phyloP scores from a whole-genome alignment of 1,140 invertebrate genomes.

The Rhopalosiphum padi region DNA sequence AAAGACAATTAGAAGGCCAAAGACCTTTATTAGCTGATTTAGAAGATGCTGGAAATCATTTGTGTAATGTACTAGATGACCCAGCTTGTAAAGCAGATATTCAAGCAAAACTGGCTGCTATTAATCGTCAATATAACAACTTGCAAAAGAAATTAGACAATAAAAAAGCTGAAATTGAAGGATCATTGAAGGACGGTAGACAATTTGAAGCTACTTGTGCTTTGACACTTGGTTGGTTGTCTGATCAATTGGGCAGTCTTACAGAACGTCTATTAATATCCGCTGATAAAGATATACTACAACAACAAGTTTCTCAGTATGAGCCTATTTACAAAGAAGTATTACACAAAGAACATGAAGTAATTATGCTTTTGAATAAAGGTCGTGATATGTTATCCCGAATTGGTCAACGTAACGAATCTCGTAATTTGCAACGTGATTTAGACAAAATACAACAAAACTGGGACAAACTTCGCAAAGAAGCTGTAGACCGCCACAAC shows the following conservation, averaged over 20 bases:
- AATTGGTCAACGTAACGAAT: conserved; percentile 65
- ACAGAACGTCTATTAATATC: conserved; percentile 83
- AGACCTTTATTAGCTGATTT: conserved; percentile 85
- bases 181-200: conserved; percentile 76
- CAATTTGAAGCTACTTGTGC: conserved; percentile 87
- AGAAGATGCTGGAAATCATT: conserved; percentile 82
- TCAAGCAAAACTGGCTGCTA: conserved; percentile 81
- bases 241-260: conserved; percentile 77
- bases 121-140: conserved; percentile 83
- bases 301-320: conserved; percentile 86
- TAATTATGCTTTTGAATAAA: conserved; percentile 93
- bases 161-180: conserved; percentile 88
- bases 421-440: conserved; percentile 70
- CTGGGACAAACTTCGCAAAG: conserved; percentile 89
- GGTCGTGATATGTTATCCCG: conserved; percentile 78
- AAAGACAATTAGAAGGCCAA: conserved; percentile 86
- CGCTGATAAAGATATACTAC: conserved; percentile 81
- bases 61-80: conserved; percentile 90
- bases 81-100: conserved; percentile 89
- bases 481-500: conserved; percentile 83
- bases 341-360: conserved; percentile 88
- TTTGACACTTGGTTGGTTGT: conserved; percentile 86
- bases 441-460: conserved; percentile 85
- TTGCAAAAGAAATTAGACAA: conserved; percentile 89
- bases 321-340: conserved; percentile 89